Conservation (phyloP, 2,888 invertebrate genomes). For the Cerceris ruficornis region DNA sequence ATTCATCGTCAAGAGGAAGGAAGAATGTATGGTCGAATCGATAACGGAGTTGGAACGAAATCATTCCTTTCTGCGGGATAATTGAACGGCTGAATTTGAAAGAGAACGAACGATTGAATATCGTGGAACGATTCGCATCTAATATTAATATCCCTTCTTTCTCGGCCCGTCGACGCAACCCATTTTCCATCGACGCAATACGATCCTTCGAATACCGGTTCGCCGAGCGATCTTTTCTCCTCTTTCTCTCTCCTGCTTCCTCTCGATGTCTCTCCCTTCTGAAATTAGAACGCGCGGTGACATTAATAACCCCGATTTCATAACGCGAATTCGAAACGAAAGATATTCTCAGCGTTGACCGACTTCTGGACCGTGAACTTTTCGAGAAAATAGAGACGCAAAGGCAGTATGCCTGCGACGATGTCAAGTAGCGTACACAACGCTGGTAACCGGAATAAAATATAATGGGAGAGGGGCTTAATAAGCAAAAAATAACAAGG, state of each 20-base stretch:
- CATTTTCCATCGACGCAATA: constrained; percentile 9
- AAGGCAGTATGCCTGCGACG: neutral
- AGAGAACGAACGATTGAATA: neutral
- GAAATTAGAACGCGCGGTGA: constrained; percentile 61
- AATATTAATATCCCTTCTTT: neutral
- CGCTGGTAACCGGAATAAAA: neutral
- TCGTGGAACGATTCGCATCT: neutral
- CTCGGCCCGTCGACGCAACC: neutral
- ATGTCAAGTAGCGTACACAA: constrained; percentile 3
- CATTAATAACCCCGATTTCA: constrained; percentile 65
- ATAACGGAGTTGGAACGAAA: too few species aligned
- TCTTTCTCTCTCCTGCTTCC: constrained; percentile 2
- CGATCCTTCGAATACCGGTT: constrained; percentile 7
- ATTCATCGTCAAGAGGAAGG: too few species aligned
- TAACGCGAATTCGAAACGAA: constrained; percentile 55
- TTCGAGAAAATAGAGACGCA: constrained; percentile 30
- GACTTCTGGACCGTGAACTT: constrained; percentile 56
- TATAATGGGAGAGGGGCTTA: neutral
- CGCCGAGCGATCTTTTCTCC: constrained; percentile 4
- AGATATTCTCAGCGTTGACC: constrained; percentile 60
- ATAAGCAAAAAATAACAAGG: neutral
- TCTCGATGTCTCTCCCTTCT: constrained; percentile 11
- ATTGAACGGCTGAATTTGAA: too few species aligned
- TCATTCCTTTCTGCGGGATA: too few species aligned
- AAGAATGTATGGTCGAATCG: too few species aligned